Evolutionary conservation across 2,888 invertebrate genomes (phyloP).

Genomic region (Lithosia quadra): DNA sequence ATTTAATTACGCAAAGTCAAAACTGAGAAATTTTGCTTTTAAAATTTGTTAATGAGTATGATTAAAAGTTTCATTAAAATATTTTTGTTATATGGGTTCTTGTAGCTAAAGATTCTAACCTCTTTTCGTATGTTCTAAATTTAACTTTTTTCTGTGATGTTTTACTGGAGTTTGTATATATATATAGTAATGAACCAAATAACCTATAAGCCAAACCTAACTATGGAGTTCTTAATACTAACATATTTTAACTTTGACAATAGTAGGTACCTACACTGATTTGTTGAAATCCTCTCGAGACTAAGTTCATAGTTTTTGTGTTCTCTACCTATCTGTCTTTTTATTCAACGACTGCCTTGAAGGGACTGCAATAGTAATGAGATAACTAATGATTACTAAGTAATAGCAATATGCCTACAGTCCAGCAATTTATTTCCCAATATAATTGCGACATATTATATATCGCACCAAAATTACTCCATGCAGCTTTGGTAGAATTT

Average conservation of each 20-base stretch:
- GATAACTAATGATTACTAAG: no score
- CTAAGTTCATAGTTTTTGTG: no score
- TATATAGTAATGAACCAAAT: not conserved
- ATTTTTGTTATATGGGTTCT: not conserved
- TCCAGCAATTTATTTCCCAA: no score
- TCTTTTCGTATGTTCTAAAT: slow-evolving; percentile 14
- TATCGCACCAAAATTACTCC: no score
- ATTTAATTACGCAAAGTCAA: slow-evolving; percentile 39
- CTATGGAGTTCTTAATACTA: not conserved
- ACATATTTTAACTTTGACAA: not conserved
- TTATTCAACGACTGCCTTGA: no score
- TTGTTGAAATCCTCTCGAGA: not conserved
- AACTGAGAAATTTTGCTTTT: slow-evolving; percentile 20
- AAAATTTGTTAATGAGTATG: slow-evolving; percentile 32
- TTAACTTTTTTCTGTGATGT: not conserved
- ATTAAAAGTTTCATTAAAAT: slow-evolving; percentile 26
- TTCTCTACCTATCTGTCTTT: not conserved
- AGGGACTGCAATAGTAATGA: no score
- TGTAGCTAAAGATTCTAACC: slow-evolving; percentile 14
- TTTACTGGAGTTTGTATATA: not conserved
- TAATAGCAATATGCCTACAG: no score
- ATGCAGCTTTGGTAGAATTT: not conserved
- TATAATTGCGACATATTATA: no score
- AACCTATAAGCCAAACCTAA: not conserved
- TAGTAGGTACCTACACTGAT: not conserved